Evolutionary conservation across 2,888 invertebrate genomes (phyloP).

Genomic region (Teleiodes luculella): DNA sequence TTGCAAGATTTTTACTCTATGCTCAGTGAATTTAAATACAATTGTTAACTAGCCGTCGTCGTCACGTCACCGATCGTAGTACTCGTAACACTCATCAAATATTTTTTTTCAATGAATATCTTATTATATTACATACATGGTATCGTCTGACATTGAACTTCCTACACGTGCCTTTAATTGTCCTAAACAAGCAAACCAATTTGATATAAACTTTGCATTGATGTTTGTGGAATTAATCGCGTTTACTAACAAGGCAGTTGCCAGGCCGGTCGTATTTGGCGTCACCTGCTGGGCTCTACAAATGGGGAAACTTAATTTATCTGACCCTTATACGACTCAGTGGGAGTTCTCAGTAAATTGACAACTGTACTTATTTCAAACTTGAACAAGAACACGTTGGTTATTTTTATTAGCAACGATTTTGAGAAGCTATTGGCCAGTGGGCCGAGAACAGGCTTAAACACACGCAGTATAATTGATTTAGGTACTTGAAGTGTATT

Average conservation of each 20-base stretch:
- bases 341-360: conserved; percentile 8
- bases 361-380: background rate
- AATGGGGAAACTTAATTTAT: conserved; percentile 7
- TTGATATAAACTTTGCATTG: background rate
- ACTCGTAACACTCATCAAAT: too few relatives aligned
- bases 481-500: too few relatives aligned
- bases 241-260: background rate
- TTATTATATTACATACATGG: too few relatives aligned
- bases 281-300: conserved; percentile 3
- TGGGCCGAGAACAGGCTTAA: too few relatives aligned
- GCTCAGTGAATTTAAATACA: too few relatives aligned
- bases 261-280: background rate
- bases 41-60: too few relatives aligned
- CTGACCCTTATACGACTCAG: background rate
- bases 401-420: too few relatives aligned
- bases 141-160: background rate
- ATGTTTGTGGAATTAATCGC: conserved; percentile 1
- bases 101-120: too few relatives aligned
- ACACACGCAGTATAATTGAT: too few relatives aligned
- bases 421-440: too few relatives aligned
- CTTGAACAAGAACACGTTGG: background rate
- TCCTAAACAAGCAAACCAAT: background rate
- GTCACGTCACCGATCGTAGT: too few relatives aligned
- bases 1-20: too few relatives aligned
- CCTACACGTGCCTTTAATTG: background rate